Evolutionary conservation across 2,113 vertebrate species (phyloP).

Genomic region (Machaerirhynchus nigripectus): DNA sequence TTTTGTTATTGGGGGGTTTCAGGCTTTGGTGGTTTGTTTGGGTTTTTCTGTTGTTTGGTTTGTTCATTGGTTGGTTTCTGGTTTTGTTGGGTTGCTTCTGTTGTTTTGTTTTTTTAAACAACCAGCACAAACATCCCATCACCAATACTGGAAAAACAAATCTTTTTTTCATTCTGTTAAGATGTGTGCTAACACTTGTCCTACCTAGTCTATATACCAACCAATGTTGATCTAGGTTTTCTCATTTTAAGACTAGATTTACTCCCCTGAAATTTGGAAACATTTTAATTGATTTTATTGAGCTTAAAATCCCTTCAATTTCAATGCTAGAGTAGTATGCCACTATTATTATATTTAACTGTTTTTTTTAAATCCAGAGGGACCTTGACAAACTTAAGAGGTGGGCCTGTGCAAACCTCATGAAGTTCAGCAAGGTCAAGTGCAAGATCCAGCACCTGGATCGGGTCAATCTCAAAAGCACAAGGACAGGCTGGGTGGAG

Average conservation of each 20-base stretch:
- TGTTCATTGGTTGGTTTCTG: background rate
- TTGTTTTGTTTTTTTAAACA: background rate
- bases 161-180: background rate
- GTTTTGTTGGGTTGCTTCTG: background rate
- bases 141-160: background rate
- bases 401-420: background rate
- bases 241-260: background rate
- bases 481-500: background rate
- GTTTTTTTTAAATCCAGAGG: background rate
- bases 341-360: background rate
- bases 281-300: background rate
- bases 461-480: background rate
- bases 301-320: background rate
- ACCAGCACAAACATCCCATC: background rate
- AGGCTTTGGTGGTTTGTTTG: background rate
- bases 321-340: background rate
- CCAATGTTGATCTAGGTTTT: background rate
- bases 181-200: background rate
- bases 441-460: background rate
- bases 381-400: background rate
- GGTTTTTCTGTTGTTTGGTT: background rate
- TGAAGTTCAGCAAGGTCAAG: background rate
- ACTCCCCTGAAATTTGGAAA: background rate
- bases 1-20: accelerated
- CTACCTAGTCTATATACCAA: background rate